Conservation (phyloP, 2,113 vertebrate genomes). For the Heloderma charlesbogerti region DNA sequence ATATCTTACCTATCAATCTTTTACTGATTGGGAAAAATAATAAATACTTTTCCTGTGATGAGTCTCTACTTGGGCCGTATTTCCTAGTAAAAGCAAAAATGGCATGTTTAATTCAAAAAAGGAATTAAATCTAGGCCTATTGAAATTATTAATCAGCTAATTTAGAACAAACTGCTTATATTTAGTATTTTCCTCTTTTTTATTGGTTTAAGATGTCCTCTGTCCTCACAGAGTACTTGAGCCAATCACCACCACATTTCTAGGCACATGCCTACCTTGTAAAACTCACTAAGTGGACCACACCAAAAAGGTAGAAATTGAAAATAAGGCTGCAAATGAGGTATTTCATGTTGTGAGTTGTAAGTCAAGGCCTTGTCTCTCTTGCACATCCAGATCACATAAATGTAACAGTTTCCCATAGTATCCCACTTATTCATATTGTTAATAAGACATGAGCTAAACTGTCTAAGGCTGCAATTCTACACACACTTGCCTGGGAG, state of each 20-base stretch:
- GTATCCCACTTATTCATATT: too few species aligned
- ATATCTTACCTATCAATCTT: too few species aligned
- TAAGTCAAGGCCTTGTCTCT: slow-evolving; percentile 30
- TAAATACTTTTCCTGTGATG: too few species aligned
- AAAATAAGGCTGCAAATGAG: slow-evolving; percentile 47
- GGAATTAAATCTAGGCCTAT: not conserved
- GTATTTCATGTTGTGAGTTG: not conserved
- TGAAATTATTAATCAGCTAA: not conserved
- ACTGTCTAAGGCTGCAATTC: not conserved
- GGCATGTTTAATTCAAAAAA: too few species aligned
- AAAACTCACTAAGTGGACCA: not conserved
- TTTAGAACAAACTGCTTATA: not conserved
- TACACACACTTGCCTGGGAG: too few species aligned
- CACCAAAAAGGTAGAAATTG: slow-evolving; percentile 22
- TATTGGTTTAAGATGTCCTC: not conserved
- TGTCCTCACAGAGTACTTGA: not conserved
- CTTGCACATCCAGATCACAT: slow-evolving; percentile 3
- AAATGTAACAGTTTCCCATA: slow-evolving; percentile 14
- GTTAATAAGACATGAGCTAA: not conserved
- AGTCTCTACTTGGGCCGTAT: too few species aligned
- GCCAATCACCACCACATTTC: not conserved
- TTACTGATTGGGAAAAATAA: too few species aligned
- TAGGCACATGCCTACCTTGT: not conserved
- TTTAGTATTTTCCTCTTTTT: not conserved
- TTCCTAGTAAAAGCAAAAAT: too few species aligned